Conservation (phyloP, 2,888 invertebrate genomes). For the Corbicula japonica region DNA sequence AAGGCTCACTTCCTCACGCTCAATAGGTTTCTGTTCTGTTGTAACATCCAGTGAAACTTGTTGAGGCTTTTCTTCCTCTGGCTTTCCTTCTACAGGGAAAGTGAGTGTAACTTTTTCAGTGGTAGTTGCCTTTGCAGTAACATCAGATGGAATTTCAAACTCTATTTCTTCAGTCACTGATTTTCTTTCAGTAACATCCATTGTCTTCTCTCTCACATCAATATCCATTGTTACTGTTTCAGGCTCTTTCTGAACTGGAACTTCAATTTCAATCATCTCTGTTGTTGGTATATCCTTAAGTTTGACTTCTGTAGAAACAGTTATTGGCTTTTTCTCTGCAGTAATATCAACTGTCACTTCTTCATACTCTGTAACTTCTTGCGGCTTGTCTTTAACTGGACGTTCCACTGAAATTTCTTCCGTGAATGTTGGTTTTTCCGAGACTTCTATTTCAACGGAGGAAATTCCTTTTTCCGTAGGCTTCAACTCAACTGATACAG, state of each 20-base stretch:
- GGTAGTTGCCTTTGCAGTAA: slow-evolving; percentile 8
- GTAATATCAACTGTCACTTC: slow-evolving; percentile 17
- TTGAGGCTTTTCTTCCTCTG: slow-evolving; percentile 7
- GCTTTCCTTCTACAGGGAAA: not conserved
- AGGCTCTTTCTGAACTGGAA: slow-evolving; percentile 22
- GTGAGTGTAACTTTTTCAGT: too few species aligned
- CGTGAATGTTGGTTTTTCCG: slow-evolving; percentile 17
- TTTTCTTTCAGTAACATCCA: slow-evolving; percentile 46
- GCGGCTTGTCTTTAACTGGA: slow-evolving; percentile 21
- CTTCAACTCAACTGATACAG: slow-evolving; percentile 6
- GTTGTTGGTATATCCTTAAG: not conserved
- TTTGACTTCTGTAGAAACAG: slow-evolving; percentile 7
- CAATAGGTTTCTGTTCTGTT: slow-evolving; percentile 9
- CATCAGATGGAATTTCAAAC: not conserved
- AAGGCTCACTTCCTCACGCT: not conserved
- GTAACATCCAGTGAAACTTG: slow-evolving; percentile 24
- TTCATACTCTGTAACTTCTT: slow-evolving; percentile 9
- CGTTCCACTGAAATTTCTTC: slow-evolving; percentile 22
- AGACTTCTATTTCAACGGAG: slow-evolving; percentile 11
- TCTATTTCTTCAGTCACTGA: slow-evolving; percentile 14
- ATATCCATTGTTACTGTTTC: slow-evolving; percentile 34
- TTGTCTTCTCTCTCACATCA: slow-evolving; percentile 24
- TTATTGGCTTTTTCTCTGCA: too few species aligned
- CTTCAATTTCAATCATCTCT: slow-evolving; percentile 13
- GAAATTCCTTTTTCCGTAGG: not conserved